Percentiles rank a stretch among this genome's conserved stretches.
phyloP scores from a whole-genome alignment of 1,140 invertebrate genomes.

The Phortica variegata region DNA sequence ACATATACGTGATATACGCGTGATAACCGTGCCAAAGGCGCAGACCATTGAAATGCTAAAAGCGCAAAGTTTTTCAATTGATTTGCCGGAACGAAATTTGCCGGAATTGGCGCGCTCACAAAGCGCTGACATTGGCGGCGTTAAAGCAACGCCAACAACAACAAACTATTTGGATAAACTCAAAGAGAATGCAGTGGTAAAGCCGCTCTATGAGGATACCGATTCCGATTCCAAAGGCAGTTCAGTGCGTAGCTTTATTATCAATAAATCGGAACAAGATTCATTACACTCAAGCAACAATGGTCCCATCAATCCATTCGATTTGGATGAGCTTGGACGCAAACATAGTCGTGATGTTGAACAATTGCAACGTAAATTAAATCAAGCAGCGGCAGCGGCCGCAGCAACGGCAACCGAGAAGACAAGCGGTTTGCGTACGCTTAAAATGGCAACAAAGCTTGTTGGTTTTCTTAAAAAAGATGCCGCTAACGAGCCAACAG shows the following conservation, averaged over 20 bases:
- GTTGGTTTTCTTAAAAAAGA: conserved; percentile 33
- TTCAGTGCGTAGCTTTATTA: conserved; percentile 49
- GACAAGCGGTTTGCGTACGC: conserved; percentile 16
- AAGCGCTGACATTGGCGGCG: conserved; percentile 1
- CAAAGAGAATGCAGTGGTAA: conserved; percentile 27
- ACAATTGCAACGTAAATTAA: conserved; percentile 38
- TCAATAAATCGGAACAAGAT: conserved; percentile 46
- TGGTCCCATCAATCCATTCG: conserved; percentile 30
- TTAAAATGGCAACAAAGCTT: conserved; percentile 37
- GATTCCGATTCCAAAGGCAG: conserved; percentile 62
- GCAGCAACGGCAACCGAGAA: conserved; percentile 19
- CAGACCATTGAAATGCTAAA: conserved; percentile 38
- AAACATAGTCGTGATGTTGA: conserved; percentile 53
- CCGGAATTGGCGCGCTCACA: conserved; percentile 1
- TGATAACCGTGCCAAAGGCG: conserved; percentile 35
- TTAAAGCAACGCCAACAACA: not conserved
- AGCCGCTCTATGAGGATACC: conserved; percentile 46
- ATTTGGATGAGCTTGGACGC: conserved; percentile 35
- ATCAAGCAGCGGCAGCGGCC: conserved; percentile 4
- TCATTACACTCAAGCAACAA: conserved; percentile 10
- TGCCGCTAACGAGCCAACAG: conserved; percentile 4
- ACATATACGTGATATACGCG: conserved; percentile 37
- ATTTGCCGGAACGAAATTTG: conserved; percentile 6
- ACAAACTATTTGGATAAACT: conserved; percentile 29
- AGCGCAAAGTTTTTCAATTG: conserved; percentile 14